A percentile compares a stretch with the other conserved stretches of the same genome.
These are phyloP conservation scores for Todiramphus saurophagus DNA, from an alignment of 2,113 vertebrate genomes.

Conservation along the genomic window DNA sequence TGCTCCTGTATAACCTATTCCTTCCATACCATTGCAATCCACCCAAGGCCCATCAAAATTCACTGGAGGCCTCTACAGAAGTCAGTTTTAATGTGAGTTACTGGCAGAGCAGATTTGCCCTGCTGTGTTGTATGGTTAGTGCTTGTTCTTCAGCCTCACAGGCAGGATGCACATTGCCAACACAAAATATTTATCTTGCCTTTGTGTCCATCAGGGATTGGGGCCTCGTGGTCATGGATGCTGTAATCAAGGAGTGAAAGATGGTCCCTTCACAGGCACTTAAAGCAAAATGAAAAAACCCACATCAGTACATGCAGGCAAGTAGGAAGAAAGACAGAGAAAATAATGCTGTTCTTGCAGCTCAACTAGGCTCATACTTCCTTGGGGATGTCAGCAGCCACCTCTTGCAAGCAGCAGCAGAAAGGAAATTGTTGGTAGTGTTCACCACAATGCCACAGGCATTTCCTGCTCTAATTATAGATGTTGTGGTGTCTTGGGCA, in stretches of 20 bases:
- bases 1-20: neutral
- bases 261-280: neutral
- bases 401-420: neutral
- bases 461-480: slow-evolving; percentile 50
- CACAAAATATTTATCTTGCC: neutral
- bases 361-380: neutral
- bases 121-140: neutral
- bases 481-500: slow-evolving; percentile 3
- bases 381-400: neutral
- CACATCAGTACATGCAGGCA: neutral
- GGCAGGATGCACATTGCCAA: accelerated
- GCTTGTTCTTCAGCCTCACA: neutral
- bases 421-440: slow-evolving; percentile 1
- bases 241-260: neutral
- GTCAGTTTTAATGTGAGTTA: neutral
- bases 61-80: neutral
- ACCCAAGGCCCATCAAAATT: neutral
- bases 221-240: neutral
- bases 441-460: slow-evolving; percentile 30
- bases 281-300: neutral
- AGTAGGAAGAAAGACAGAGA: neutral
- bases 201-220: neutral
- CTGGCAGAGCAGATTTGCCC: neutral
- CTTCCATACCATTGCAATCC: neutral
- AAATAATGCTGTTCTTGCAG: neutral